Evolutionary conservation across 2,797 vertebrate species (phyloP).

Genomic region (Platyrinchus mystaceus): DNA sequence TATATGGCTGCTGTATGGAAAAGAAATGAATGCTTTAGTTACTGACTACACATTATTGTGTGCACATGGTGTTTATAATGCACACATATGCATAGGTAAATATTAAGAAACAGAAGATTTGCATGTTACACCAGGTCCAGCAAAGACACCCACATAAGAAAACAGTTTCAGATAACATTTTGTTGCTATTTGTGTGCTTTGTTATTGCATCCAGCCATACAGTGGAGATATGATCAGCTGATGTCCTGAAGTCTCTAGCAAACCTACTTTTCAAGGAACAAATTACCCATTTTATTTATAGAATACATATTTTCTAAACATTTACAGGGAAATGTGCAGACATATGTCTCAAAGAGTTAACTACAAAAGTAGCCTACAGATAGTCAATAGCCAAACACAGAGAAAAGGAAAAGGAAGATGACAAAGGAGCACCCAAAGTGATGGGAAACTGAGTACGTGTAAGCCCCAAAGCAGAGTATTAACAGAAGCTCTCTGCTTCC

Average conservation of each 20-base stretch:
- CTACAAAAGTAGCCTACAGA: not conserved
- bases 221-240: not conserved
- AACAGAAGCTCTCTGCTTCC: slow-evolving; percentile 44
- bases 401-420: not conserved
- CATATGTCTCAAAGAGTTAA: slow-evolving; percentile 7
- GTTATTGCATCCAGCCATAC: not conserved
- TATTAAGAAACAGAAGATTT: not conserved
- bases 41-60: rapidly evolving
- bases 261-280: not conserved
- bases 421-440: not conserved
- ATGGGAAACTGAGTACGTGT: not conserved
- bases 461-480: not conserved
- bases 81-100: not conserved
- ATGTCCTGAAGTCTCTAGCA: not conserved
- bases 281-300: not conserved
- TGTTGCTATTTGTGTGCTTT: not conserved
- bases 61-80: not conserved
- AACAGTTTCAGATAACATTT: not conserved
- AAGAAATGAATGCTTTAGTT: not conserved
- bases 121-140: not conserved
- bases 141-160: not conserved
- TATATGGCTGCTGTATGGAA: not conserved
- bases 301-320: not conserved
- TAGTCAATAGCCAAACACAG: not conserved
- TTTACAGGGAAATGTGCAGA: not conserved